A percentile compares a stretch with the other conserved stretches of the same genome.
Evolutionary conservation across 2,797 vertebrate species (phyloP).

Genomic region (Bufotes viridis): DNA sequence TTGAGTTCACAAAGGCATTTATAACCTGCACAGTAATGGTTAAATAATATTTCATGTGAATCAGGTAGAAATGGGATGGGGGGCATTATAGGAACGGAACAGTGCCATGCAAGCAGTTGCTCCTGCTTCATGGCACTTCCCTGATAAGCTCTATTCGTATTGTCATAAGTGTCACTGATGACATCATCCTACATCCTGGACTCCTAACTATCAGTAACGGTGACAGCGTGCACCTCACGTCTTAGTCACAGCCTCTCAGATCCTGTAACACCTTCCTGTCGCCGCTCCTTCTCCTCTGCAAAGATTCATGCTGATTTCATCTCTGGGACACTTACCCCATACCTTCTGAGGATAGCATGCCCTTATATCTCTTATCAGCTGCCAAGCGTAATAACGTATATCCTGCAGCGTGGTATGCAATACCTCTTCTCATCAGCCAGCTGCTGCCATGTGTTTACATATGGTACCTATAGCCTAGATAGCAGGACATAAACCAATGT

Average conservation of each 20-base stretch:
- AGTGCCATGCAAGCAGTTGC: background rate
- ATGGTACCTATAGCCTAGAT: background rate
- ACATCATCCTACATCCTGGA: background rate
- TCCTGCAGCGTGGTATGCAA: background rate
- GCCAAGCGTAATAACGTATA: background rate
- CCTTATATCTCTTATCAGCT: background rate
- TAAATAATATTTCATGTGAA: background rate
- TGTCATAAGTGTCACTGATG: background rate
- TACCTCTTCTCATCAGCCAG: background rate
- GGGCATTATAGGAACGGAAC: background rate
- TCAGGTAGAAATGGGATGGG: background rate
- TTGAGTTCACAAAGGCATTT: background rate
- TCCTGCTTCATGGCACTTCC: background rate
- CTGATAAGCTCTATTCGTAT: background rate
- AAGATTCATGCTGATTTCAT: conserved; percentile 14
- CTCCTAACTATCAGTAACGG: background rate
- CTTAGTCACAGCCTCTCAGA: conserved; percentile 24
- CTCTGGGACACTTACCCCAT: conserved; percentile 7
- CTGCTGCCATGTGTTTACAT: background rate
- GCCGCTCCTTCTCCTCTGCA: conserved; percentile 7
- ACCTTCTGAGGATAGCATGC: background rate
- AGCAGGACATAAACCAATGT: background rate
- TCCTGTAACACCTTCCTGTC: conserved; percentile 27
- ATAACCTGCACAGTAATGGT: background rate
- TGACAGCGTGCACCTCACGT: conserved; percentile 18